Conservation (phyloP, 2,113 vertebrate species). For the Zosterops lateralis region DNA sequence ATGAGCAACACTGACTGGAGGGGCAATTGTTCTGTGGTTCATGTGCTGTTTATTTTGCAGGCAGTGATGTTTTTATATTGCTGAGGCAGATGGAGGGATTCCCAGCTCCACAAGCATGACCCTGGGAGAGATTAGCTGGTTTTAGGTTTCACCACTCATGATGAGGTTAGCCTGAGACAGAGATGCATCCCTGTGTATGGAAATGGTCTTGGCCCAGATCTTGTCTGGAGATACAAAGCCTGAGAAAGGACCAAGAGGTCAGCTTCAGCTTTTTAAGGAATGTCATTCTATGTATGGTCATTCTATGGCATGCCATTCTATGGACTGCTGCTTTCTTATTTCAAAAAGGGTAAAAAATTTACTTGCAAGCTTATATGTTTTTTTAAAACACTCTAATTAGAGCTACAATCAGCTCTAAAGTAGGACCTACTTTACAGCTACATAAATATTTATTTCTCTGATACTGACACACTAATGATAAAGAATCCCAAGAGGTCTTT, state of each 20-base stretch:
- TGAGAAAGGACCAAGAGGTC: conserved; percentile 51
- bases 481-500: neutral
- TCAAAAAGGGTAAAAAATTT: neutral
- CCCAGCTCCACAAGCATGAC: conserved; percentile 48
- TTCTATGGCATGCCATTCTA: neutral
- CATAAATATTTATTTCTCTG: neutral
- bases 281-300: neutral
- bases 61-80: conserved; percentile 32
- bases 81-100: conserved; percentile 54
- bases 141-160: conserved; percentile 45
- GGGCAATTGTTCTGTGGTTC: conserved; percentile 24
- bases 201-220: conserved; percentile 35
- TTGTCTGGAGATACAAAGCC: neutral
- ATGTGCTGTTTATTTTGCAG: conserved; percentile 45
- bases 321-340: neutral
- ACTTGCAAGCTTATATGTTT: neutral
- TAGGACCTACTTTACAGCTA: neutral
- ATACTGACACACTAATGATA: neutral
- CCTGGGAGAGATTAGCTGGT: conserved; percentile 34
- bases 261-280: conserved; percentile 26
- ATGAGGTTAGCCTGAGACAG: conserved; percentile 36
- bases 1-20: neutral
- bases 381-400: neutral
- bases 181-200: conserved; percentile 6
- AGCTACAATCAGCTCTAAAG: neutral